These are phyloP conservation scores for Mionectes olivaceus DNA, from an alignment of 2,797 vertebrate genomes.

Conservation along the genomic window DNA sequence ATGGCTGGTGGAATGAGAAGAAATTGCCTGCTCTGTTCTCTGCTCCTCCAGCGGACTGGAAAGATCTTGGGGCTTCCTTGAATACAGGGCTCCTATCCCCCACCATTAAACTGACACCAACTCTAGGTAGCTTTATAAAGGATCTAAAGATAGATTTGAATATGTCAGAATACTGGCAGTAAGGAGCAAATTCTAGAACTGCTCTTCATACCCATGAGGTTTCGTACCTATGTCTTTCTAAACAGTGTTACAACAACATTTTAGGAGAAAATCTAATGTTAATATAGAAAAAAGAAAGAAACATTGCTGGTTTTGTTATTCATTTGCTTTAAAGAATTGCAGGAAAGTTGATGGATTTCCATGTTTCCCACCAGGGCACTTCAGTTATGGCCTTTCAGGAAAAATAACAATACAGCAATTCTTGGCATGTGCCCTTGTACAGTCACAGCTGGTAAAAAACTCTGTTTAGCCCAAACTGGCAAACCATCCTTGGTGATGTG, in stretches of 20 bases:
- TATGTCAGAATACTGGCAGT: not conserved
- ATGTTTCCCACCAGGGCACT: not conserved
- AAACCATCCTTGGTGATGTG: not conserved
- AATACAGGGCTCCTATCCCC: not conserved
- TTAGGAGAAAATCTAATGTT: not conserved
- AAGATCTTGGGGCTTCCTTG: not conserved
- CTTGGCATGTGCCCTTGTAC: not conserved
- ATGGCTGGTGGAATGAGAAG: not conserved
- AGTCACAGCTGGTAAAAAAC: not conserved
- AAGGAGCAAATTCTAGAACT: not conserved
- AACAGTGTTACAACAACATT: not conserved
- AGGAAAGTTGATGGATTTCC: not conserved
- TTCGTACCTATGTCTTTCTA: not conserved
- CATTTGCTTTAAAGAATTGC: not conserved
- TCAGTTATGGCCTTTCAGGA: not conserved
- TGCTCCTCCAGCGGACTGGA: not conserved
- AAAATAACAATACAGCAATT: not conserved
- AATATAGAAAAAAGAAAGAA: not conserved
- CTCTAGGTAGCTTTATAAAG: not conserved
- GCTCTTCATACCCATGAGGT: not conserved
- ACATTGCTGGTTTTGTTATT: not conserved
- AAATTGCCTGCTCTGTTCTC: not conserved
- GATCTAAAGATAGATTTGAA: not conserved
- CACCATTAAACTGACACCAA: not conserved
- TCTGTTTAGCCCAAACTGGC: not conserved